Evolutionary conservation across 2,113 vertebrate genomes (phyloP).

Genomic region (Macrotus californicus): DNA sequence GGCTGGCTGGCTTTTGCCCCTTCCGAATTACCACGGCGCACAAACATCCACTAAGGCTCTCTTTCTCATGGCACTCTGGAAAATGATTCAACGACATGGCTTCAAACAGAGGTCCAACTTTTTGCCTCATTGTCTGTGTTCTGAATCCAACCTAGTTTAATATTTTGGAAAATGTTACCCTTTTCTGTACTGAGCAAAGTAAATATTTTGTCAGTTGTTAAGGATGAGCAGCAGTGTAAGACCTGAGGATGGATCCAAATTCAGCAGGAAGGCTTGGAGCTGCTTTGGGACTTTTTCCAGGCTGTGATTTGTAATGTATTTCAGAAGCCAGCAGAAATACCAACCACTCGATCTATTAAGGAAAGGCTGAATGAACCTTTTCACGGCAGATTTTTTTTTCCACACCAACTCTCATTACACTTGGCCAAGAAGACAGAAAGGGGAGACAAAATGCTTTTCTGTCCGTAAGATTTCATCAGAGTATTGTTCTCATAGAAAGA

Average conservation of each 20-base stretch:
- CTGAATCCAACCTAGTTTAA: constrained; percentile 83
- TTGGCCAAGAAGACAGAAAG: constrained; percentile 50
- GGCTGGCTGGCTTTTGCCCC: constrained; percentile 9
- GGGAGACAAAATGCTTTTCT: constrained; percentile 40
- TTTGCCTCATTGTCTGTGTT: constrained; percentile 86
- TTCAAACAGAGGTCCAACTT: constrained; percentile 77
- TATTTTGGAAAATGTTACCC: constrained; percentile 85
- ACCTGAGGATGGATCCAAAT: constrained; percentile 81
- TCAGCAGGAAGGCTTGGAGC: constrained; percentile 83
- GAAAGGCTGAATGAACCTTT: constrained; percentile 82
- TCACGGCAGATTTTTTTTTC: constrained; percentile 73
- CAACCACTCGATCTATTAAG: constrained; percentile 75
- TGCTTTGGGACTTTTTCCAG: constrained; percentile 82
- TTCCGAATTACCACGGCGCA: constrained; percentile 29
- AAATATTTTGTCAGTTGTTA: constrained; percentile 94
- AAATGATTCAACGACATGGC: constrained; percentile 80
- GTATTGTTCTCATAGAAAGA: constrained; percentile 24
- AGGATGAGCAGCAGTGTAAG: constrained; percentile 85
- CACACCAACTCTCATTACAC: constrained; percentile 51
- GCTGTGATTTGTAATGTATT: constrained; percentile 80
- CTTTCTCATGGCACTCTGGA: constrained; percentile 80
- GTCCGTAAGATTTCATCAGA: constrained; percentile 10
- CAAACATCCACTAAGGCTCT: constrained; percentile 57
- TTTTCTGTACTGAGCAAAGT: constrained; percentile 83
- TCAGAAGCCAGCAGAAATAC: constrained; percentile 84